phyloP scores from a whole-genome alignment of 2,888 invertebrate species.

The Lydus trimaculatus region DNA sequence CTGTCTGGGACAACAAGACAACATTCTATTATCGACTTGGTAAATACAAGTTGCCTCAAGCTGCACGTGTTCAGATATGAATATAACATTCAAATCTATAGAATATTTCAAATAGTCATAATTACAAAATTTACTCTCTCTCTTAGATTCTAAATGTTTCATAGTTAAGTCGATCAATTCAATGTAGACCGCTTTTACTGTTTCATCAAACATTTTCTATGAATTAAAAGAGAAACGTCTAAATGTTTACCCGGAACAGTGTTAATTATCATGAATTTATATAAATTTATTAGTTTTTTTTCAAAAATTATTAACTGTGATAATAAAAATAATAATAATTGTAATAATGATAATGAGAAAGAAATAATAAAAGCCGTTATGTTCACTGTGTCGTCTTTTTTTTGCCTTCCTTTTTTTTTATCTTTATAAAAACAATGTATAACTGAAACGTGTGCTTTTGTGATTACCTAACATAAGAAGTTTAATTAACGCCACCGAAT shows the following conservation, averaged over 20 bases:
- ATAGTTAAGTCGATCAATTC: not conserved
- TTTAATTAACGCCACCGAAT: not conserved
- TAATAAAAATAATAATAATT: constrained; percentile 26
- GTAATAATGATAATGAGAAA: constrained; percentile 23
- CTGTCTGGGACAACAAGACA: too few species aligned
- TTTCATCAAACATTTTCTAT: not conserved
- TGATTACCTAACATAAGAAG: not conserved
- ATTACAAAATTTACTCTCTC: too few species aligned
- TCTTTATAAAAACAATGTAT: too few species aligned
- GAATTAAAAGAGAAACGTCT: not conserved
- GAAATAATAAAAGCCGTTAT: constrained; percentile 26
- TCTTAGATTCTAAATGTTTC: too few species aligned
- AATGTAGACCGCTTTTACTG: not conserved
- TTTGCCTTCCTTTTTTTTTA: constrained; percentile 4
- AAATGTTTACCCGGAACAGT: not conserved
- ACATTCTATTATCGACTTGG: too few species aligned
- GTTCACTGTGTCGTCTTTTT: constrained; percentile 19
- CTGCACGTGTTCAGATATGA: too few species aligned
- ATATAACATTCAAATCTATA: too few species aligned
- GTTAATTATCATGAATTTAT: not conserved
- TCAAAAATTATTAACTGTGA: constrained; percentile 31
- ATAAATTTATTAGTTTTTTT: constrained; percentile 2
- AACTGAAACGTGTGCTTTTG: not conserved
- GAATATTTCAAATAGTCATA: too few species aligned
- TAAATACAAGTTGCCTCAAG: too few species aligned